Evolutionary conservation across 2,888 invertebrate species (phyloP).

Genomic region (Tetragnatha montana): DNA sequence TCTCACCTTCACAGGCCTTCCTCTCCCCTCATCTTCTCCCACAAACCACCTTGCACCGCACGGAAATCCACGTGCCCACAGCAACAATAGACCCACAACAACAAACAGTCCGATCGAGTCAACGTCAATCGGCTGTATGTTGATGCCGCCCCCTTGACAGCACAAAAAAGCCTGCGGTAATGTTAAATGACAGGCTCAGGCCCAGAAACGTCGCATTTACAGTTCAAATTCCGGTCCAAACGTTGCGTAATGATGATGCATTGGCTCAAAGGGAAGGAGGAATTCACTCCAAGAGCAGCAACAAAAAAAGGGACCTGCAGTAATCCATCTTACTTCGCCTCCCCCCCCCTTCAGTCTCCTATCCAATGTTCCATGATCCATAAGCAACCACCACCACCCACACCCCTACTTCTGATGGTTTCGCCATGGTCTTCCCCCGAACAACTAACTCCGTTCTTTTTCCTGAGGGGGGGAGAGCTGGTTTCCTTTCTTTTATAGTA

Average conservation of each 20-base stretch:
- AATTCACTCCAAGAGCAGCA: conserved; percentile 63
- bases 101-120: conserved; percentile 48
- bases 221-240: conserved; percentile 71
- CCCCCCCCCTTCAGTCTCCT: conserved; percentile 47
- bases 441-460: conserved; percentile 16
- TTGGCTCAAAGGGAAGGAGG: conserved; percentile 68
- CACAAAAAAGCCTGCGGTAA: conserved; percentile 63
- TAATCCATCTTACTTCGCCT: conserved; percentile 65
- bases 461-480: not conserved
- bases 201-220: conserved; percentile 70
- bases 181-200: conserved; percentile 68
- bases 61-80: not conserved
- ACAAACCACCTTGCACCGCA: too few species aligned
- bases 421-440: conserved; percentile 47
- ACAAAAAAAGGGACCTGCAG: conserved; percentile 46
- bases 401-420: conserved; percentile 49
- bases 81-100: not conserved
- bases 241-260: conserved; percentile 69
- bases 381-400: conserved; percentile 62
- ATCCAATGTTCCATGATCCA: conserved; percentile 64
- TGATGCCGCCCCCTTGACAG: conserved; percentile 52
- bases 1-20: too few species aligned
- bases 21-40: too few species aligned
- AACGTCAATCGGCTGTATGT: conserved; percentile 67
- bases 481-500: conserved; percentile 51